phyloP scores from a whole-genome alignment of 2,113 vertebrate species.

The Peucedramus taeniatus region DNA sequence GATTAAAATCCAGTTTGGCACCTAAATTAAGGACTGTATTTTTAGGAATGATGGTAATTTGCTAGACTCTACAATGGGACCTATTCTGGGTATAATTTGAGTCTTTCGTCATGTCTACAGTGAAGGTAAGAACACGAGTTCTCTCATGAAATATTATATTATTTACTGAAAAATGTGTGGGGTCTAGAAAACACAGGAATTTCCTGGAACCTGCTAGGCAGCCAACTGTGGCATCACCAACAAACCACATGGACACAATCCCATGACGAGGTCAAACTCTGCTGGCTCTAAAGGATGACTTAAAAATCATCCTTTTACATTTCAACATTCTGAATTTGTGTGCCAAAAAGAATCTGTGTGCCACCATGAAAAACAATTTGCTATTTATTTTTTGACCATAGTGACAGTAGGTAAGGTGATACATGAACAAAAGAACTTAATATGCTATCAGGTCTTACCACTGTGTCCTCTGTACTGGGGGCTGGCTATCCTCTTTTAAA shows the following conservation, averaged over 20 bases:
- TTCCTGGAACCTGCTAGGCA: neutral
- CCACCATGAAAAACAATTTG: neutral
- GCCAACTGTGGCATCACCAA: neutral
- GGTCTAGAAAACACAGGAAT: constrained; percentile 1
- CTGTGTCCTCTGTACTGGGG: neutral
- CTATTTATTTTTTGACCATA: neutral
- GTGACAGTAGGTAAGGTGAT: neutral
- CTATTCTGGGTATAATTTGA: neutral
- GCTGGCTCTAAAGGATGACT: neutral
- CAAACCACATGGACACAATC: neutral
- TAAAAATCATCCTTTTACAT: neutral
- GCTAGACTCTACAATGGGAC: neutral
- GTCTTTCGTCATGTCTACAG: neutral
- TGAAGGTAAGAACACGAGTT: neutral
- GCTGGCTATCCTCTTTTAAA: neutral
- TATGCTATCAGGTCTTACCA: neutral
- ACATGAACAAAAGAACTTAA: neutral
- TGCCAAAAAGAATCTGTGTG: neutral
- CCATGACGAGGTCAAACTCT: neutral
- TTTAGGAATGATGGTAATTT: neutral
- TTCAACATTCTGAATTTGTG: neutral
- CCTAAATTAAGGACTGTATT: neutral
- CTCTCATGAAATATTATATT: neutral
- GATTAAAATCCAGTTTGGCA: neutral
- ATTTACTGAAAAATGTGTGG: neutral